Evolutionary conservation across 2,888 invertebrate genomes (phyloP).

Genomic region (Pardosa pseudoannulata): DNA sequence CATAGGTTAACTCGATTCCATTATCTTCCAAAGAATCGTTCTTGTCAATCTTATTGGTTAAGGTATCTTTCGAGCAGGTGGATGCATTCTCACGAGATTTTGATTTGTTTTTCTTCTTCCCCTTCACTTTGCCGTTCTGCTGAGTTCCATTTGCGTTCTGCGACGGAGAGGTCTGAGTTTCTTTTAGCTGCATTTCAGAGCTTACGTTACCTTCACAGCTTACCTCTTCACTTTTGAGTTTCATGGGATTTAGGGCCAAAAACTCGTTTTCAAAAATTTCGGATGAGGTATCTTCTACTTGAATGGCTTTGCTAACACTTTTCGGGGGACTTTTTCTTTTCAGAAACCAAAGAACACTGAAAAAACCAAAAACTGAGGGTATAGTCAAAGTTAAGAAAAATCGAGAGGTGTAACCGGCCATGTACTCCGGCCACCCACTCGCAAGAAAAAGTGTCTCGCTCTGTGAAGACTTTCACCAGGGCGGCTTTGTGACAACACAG

Average conservation of each 20-base stretch:
- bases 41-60: conserved; percentile 7
- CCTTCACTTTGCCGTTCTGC: conserved; percentile 18
- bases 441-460: neutral
- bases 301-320: neutral
- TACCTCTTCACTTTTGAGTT: conserved; percentile 11
- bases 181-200: conserved; percentile 34
- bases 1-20: conserved; percentile 14
- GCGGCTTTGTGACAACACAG: too few relatives aligned
- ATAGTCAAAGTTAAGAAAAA: conserved; percentile 30
- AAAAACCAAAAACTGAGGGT: conserved; percentile 34
- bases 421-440: conserved; percentile 39
- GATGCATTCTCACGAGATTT: conserved; percentile 27
- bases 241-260: conserved; percentile 5
- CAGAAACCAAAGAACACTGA: conserved; percentile 38
- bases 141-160: neutral
- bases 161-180: conserved; percentile 14
- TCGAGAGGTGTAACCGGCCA: conserved; percentile 58
- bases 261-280: neutral
- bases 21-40: conserved; percentile 4
- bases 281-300: conserved; percentile 9
- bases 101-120: conserved; percentile 16
- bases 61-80: conserved; percentile 6
- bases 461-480: neutral
- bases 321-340: conserved; percentile 16
- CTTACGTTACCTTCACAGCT: conserved; percentile 6